Evolutionary conservation across 2,888 invertebrate genomes (phyloP).

Genomic region (Drosophila recens): DNA sequence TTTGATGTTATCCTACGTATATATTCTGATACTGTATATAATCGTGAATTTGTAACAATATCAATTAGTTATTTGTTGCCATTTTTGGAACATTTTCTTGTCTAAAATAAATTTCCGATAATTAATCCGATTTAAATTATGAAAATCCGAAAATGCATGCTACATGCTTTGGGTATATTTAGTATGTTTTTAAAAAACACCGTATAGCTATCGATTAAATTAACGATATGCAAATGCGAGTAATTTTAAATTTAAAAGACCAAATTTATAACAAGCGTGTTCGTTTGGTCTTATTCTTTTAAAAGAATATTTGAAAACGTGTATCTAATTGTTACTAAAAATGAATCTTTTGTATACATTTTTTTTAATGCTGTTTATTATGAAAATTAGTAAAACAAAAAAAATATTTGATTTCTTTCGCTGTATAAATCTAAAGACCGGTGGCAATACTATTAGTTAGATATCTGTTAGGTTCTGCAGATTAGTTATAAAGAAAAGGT

Average conservation of each 20-base stretch:
- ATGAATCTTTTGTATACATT: too few relatives aligned
- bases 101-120: neutral
- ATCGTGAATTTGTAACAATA: neutral
- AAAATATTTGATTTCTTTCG: too few relatives aligned
- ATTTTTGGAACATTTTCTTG: neutral
- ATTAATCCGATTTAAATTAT: neutral
- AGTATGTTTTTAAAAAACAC: neutral
- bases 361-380: too few relatives aligned
- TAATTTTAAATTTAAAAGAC: too few relatives aligned
- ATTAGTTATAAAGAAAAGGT: neutral
- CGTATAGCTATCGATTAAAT: neutral
- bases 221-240: neutral
- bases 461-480: neutral
- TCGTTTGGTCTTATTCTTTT: neutral
- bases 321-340: too few relatives aligned
- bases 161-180: neutral
- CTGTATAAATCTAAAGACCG: neutral
- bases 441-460: neutral
- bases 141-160: neutral
- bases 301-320: neutral
- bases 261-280: too few relatives aligned
- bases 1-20: constrained; percentile 17
- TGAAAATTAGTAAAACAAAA: neutral
- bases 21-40: neutral
- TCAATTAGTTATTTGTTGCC: neutral